Evolutionary conservation across 2,888 invertebrate genomes (phyloP).

Genomic region (Invenusta paracnida): DNA sequence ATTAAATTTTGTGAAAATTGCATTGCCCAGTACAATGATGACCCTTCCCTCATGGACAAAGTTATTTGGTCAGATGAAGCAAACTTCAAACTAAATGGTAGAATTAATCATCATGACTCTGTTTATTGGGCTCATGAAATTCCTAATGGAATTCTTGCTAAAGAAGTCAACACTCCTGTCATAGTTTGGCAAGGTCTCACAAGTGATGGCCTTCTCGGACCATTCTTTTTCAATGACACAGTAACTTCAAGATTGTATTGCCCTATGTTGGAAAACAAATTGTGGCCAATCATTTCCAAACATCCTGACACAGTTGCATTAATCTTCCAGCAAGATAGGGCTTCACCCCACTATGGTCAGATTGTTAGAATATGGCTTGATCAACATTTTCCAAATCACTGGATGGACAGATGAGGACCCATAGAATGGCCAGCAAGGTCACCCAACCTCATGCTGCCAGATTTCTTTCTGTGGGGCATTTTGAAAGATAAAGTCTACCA

Average conservation of each 20-base stretch:
- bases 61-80: not conserved
- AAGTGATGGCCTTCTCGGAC: not conserved
- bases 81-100: not conserved
- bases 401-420: not conserved
- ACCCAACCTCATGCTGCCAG: not conserved
- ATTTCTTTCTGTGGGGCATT: not conserved
- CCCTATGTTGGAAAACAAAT: not conserved
- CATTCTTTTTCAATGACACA: not conserved
- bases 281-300: not conserved
- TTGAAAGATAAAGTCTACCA: not conserved
- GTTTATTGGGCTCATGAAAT: not conserved
- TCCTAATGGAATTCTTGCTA: not conserved
- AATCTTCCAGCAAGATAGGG: not conserved
- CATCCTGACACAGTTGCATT: not conserved
- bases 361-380: not conserved
- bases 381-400: not conserved
- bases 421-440: not conserved
- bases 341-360: not conserved
- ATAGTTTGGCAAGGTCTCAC: not conserved
- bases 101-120: not conserved
- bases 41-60: too few species aligned
- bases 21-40: not conserved
- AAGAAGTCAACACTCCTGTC: not conserved
- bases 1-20: not conserved
- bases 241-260: not conserved